Evolutionary conservation across 2,797 vertebrate species (phyloP).

Genomic region (Myotis myotis): DNA sequence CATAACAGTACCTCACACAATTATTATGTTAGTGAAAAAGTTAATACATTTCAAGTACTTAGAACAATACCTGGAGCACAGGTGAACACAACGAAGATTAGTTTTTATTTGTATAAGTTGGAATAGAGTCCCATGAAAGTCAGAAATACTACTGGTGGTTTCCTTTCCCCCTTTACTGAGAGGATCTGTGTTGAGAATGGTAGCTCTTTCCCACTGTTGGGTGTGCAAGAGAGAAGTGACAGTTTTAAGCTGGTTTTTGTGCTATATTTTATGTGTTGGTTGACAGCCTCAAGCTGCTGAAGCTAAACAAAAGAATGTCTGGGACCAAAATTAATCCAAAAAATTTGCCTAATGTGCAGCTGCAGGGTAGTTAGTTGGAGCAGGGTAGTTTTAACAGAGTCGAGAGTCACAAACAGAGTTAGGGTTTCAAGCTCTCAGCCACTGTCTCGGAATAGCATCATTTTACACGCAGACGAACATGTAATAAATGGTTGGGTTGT

Average conservation of each 20-base stretch:
- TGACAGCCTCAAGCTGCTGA: constrained; percentile 41
- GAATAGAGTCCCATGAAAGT: background rate
- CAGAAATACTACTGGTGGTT: background rate
- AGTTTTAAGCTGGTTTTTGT: background rate
- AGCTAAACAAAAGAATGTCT: background rate
- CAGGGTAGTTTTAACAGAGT: background rate
- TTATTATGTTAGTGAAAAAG: background rate
- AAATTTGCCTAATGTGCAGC: background rate
- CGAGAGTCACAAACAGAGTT: background rate
- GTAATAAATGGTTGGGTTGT: background rate
- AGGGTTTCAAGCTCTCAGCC: constrained; percentile 4
- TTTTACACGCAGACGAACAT: background rate
- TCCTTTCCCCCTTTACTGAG: background rate
- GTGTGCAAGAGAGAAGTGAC: background rate
- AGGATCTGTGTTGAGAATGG: background rate
- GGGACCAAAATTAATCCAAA: background rate
- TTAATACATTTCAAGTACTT: background rate
- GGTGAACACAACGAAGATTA: background rate
- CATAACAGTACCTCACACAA: background rate
- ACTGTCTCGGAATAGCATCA: background rate
- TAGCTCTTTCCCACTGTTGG: background rate
- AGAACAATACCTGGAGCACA: background rate
- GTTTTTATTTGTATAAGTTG: background rate
- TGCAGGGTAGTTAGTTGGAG: background rate
- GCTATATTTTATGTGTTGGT: background rate